phyloP scores from a whole-genome alignment of 2,113 vertebrate species.

The Lepus europaeus region DNA sequence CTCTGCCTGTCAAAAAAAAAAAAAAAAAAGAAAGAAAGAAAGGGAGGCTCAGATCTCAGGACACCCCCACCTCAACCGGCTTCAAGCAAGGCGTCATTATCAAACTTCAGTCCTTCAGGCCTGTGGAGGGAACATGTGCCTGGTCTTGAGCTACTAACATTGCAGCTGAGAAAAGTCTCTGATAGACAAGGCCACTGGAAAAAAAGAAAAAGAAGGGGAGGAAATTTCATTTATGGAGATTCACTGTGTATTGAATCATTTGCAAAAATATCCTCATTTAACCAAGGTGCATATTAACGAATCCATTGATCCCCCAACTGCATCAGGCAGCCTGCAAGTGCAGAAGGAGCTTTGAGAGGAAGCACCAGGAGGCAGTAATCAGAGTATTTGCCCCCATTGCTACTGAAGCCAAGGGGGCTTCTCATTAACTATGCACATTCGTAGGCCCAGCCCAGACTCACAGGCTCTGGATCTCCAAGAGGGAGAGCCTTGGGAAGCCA shows the following conservation, averaged over 20 bases:
- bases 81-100: background rate
- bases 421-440: background rate
- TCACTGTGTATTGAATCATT: background rate
- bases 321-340: background rate
- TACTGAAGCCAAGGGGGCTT: background rate
- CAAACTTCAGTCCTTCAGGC: background rate
- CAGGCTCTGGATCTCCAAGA: background rate
- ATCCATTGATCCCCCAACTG: background rate
- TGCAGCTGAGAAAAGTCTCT: background rate
- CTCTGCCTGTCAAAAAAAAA: no score
- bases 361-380: background rate
- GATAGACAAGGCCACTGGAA: background rate
- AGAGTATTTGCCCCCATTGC: background rate
- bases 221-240: conserved; percentile 37
- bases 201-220: background rate
- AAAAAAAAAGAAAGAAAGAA: background rate
- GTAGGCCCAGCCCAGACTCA: background rate
- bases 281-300: background rate
- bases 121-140: background rate
- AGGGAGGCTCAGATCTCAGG: background rate
- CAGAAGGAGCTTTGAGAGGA: background rate
- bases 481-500: background rate
- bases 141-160: background rate
- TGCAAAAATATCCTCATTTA: conserved; percentile 33
- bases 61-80: background rate